A percentile compares a stretch with the other conserved stretches of the same genome.
phyloP scores from a whole-genome alignment of 1,140 invertebrate species.

The Drosophila subpulchrella region DNA sequence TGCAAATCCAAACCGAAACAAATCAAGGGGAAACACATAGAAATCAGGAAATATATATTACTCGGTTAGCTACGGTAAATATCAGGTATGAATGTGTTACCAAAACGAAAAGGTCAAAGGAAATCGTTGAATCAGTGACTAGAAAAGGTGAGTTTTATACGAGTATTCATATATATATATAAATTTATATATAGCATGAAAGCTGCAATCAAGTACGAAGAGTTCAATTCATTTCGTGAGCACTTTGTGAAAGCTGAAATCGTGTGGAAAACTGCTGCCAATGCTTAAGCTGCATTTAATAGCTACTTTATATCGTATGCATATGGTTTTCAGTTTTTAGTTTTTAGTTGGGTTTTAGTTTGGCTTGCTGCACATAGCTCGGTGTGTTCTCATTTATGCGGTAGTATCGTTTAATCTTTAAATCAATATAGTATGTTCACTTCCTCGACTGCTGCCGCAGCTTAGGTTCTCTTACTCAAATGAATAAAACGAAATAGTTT shows the following conservation, averaged over 20 bases:
- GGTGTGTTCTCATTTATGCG: conserved; percentile 36
- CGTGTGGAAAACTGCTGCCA: conserved; percentile 65
- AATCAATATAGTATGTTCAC: conserved; percentile 32
- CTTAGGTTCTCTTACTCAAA: conserved; percentile 51
- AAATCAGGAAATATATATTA: conserved; percentile 50
- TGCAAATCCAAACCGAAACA: conserved; percentile 40
- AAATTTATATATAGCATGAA: conserved; percentile 42
- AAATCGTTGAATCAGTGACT: conserved; percentile 49
- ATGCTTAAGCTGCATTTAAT: conserved; percentile 77
- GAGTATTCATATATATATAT: conserved; percentile 45
- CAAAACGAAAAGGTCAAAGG: conserved; percentile 30
- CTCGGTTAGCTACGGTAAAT: conserved; percentile 36
- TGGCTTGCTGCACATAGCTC: conserved; percentile 42
- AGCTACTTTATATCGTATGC: conserved; percentile 45
- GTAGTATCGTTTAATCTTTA: conserved; percentile 32
- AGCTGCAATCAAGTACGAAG: conserved; percentile 63
- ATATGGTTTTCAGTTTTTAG: conserved; percentile 24
- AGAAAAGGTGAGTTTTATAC: conserved; percentile 41
- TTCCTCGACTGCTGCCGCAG: conserved; percentile 40
- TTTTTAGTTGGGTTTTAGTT: conserved; percentile 12
- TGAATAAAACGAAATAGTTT: conserved; percentile 84
- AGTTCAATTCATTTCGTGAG: conserved; percentile 56
- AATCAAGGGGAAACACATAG: conserved; percentile 48
- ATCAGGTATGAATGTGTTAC: conserved; percentile 33
- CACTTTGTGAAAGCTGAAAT: conserved; percentile 70